phyloP scores from a whole-genome alignment of 1,140 invertebrate species.

The Metopolophium dirhodum region DNA sequence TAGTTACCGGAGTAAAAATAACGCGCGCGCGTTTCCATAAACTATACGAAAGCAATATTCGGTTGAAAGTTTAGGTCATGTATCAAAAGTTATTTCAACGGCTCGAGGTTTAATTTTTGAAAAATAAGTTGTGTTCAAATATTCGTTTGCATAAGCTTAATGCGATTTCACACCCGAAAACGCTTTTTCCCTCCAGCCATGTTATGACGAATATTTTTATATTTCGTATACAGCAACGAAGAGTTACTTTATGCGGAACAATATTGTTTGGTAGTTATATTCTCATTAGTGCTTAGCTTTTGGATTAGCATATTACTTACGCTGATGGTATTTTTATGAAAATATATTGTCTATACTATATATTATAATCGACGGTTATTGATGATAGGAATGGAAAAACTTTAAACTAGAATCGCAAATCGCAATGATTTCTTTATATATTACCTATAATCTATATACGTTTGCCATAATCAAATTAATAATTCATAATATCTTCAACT shows the following conservation, averaged over 20 bases:
- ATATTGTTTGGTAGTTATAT: slow-evolving; percentile 38
- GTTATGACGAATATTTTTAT: slow-evolving; percentile 33
- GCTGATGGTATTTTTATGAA: not conserved
- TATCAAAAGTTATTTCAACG: slow-evolving; percentile 5
- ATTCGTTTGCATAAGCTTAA: slow-evolving; percentile 31
- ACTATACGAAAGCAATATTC: not conserved
- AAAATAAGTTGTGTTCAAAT: not conserved
- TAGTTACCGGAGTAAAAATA: not conserved
- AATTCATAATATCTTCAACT: not conserved
- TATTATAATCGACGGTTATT: not conserved
- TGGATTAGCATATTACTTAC: not conserved
- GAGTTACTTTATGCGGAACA: not conserved
- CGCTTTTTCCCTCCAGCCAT: not conserved
- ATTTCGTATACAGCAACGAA: not conserved
- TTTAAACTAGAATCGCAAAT: not conserved
- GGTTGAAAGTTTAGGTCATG: slow-evolving; percentile 23
- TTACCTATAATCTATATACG: not conserved
- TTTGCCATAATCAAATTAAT: not conserved
- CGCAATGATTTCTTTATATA: not conserved
- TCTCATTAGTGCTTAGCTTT: slow-evolving; percentile 35
- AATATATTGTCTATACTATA: not conserved
- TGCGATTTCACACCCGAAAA: slow-evolving; percentile 19
- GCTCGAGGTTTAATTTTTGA: not conserved
- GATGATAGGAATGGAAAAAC: not conserved
- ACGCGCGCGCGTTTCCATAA: not conserved